Evolutionary conservation across 2,113 vertebrate genomes (phyloP), one percentile per base, ranked within the genome.

Genomic region (Prionailurus viverrinus): DNA sequence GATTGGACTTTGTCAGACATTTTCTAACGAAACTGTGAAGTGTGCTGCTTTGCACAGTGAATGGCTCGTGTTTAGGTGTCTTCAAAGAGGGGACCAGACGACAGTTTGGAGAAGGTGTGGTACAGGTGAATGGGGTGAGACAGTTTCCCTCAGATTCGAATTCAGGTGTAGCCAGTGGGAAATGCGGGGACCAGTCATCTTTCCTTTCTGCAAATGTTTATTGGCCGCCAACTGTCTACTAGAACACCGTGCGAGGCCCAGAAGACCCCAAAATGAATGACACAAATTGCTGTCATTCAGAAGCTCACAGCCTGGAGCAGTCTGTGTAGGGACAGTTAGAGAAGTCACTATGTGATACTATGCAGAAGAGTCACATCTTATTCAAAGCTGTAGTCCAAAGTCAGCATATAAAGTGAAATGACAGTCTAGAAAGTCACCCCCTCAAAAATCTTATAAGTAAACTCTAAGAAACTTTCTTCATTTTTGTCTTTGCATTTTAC

Each of bases 401-500:
- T 80, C 41, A 96, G 81, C 68, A 81, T 8, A 12, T 45, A 80
- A 86, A 14, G 61, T 74, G 53, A 92, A 91, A 65, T 87, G 85
- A 79, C 65, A 71, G 45, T 29, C 33, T 19, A 55, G 48, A 81
- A 96, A 96, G 25, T 79, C 2, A 21, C 25, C 4, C 55, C 33
- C 31, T n/a, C 19, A 78, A 66, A 71, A 85, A 89, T 27, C 53
- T 36, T 15, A 12, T 36, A 89, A 45, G 25, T 58, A 2, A 65
- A 45, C 7, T 36, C 51, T 25, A 71, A 68, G 39, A 63, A 79
- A 73, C 45, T 82, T 85, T 69, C 21, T 51, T 95, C 29, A 41
- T 29, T 89, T 92, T 86, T 68, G 84, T 53, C 85, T 78, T 91
- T 83, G 25, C 23, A 36, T 94, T 87, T 87, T 4, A 87, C 23